A percentile compares a stretch with the other conserved stretches of the same genome.
These are phyloP conservation scores for Heliocidaris erythrogramma DNA, from an alignment of 35 echinoderm and acorn worm species.

Conservation along the genomic window DNA sequence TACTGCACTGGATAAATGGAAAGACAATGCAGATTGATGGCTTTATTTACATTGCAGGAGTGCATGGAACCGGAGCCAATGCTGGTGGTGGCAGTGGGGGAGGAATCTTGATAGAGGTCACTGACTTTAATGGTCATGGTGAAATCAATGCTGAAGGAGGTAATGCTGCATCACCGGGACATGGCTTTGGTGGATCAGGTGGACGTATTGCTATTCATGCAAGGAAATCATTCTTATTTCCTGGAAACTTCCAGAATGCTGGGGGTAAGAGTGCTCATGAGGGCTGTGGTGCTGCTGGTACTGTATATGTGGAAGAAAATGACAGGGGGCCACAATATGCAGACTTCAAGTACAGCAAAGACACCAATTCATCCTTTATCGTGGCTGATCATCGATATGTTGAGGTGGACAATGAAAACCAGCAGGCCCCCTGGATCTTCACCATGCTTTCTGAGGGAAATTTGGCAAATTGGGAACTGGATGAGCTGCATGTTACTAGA, in stretches of 20 bases:
- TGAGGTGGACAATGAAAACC: conserved; percentile 79
- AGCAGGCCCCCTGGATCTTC: conserved; percentile 80
- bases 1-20: conserved; percentile 81
- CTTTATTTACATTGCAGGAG: conserved; percentile 58
- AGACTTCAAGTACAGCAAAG: conserved; percentile 79
- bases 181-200: conserved; percentile 85
- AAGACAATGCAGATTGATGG: conserved; percentile 71
- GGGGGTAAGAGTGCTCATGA: conserved; percentile 56
- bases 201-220: conserved; percentile 86
- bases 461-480: conserved; percentile 71
- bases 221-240: conserved; percentile 67
- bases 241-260: conserved; percentile 64
- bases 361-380: conserved; percentile 66
- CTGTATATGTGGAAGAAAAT: conserved; percentile 82
- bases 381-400: conserved; percentile 76
- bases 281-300: conserved; percentile 85
- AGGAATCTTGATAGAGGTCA: conserved; percentile 76
- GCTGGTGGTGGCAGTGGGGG: conserved; percentile 92
- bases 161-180: conserved; percentile 51
- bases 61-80: conserved; percentile 61
- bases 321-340: conserved; percentile 85
- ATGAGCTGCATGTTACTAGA: conserved; percentile 83
- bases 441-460: conserved; percentile 85
- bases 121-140: conserved; percentile 87
- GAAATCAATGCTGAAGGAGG: conserved; percentile 89